Evolutionary conservation across 1,140 invertebrate genomes (phyloP).

Genomic region (Trichogramma pretiosum): DNA sequence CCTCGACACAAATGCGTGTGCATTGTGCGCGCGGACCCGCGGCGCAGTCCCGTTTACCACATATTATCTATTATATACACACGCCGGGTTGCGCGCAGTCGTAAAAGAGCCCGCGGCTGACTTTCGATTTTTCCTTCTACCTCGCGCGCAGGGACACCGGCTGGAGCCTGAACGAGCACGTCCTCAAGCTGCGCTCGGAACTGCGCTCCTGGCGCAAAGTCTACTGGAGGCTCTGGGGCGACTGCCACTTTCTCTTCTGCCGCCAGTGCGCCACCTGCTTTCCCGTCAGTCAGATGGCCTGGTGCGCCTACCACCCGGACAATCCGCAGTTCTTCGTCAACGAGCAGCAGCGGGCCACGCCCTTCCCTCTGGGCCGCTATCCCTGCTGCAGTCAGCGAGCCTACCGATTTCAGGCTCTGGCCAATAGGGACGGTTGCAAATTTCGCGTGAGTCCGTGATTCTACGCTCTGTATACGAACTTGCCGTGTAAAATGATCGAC

Average conservation of each 20-base stretch:
- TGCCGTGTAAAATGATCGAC: no score
- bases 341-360: conserved; percentile 51
- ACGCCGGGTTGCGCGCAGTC: no score
- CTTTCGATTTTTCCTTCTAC: no score
- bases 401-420: conserved; percentile 64
- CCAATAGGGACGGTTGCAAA: conserved; percentile 40
- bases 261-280: conserved; percentile 66
- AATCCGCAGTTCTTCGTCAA: conserved; percentile 65
- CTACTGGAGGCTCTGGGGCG: conserved; percentile 88
- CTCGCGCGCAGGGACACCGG: conserved; percentile 60
- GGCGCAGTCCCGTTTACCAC: no score
- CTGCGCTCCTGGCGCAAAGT: conserved; percentile 80
- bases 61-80: no score
- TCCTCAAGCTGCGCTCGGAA: conserved; percentile 64
- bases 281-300: conserved; percentile 65
- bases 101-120: no score
- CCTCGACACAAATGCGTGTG: no score
- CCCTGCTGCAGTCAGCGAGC: conserved; percentile 79
- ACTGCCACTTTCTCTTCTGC: conserved; percentile 74
- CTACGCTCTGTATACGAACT: not conserved
- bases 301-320: conserved; percentile 72
- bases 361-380: conserved; percentile 62
- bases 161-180: conserved; percentile 79
- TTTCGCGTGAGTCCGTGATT: conserved; percentile 31
- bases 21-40: no score